Percentiles rank a stretch among this genome's conserved stretches.
Evolutionary conservation across 2,888 invertebrate genomes (phyloP).

Genomic region (Drosophila peninsularis): DNA sequence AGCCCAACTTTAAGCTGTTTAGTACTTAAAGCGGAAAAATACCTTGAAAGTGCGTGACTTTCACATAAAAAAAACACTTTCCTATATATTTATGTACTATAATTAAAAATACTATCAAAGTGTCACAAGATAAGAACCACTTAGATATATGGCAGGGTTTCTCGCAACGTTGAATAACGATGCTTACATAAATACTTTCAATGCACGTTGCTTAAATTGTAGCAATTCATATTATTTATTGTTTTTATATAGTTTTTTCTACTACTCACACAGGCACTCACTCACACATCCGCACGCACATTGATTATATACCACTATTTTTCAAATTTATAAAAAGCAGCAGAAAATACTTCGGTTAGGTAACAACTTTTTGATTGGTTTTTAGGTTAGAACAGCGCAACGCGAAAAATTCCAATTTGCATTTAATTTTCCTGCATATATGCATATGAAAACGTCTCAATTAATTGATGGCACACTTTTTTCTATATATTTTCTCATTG

Average conservation of each 20-base stretch:
- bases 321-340: constrained; percentile 17
- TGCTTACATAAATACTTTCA: constrained; percentile 48
- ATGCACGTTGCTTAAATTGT: constrained; percentile 24
- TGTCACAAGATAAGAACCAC: constrained; percentile 51
- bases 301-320: constrained; percentile 16
- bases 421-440: constrained; percentile 16
- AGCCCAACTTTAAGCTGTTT: background rate
- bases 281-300: background rate
- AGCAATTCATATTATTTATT: constrained; percentile 4
- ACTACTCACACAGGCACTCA: constrained; percentile 1
- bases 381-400: constrained; percentile 80
- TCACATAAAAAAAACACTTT: background rate
- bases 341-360: constrained; percentile 67
- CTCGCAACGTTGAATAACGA: constrained; percentile 44
- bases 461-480: constrained; percentile 25
- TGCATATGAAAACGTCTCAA: constrained; percentile 34
- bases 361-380: constrained; percentile 74
- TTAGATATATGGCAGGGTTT: constrained; percentile 44
- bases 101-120: constrained; percentile 38
- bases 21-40: constrained; percentile 26
- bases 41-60: constrained; percentile 5
- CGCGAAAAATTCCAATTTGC: constrained; percentile 53
- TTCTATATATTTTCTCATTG: constrained; percentile 40
- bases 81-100: constrained; percentile 27
- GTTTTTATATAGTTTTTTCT: background rate